A percentile compares a stretch with the other conserved stretches of the same genome.
These are phyloP conservation scores for Zaprionus bogoriensis DNA, from an alignment of 2,888 invertebrate species.

Conservation along the genomic window DNA sequence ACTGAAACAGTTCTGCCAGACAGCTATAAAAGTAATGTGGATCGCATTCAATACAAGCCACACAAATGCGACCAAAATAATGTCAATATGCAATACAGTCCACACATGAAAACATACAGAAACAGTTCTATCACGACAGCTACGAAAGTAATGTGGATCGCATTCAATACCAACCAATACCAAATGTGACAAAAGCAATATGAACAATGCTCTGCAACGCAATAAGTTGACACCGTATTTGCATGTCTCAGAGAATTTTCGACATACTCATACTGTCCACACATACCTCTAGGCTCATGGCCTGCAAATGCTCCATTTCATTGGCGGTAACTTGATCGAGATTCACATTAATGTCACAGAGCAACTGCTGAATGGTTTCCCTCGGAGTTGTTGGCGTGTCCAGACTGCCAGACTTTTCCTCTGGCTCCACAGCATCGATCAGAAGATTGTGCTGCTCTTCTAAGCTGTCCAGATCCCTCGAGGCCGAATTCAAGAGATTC, in stretches of 20 bases:
- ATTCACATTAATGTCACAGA: slow-evolving; percentile 78
- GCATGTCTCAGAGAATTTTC: too few relatives aligned
- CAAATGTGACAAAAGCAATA: not conserved
- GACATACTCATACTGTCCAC: too few relatives aligned
- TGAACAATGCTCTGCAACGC: not conserved
- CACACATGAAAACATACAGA: too few relatives aligned
- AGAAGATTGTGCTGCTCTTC: slow-evolving; percentile 41
- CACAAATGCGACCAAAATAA: not conserved
- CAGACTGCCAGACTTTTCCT: not conserved
- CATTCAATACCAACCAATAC: slow-evolving; percentile 7
- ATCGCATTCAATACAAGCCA: slow-evolving; percentile 3
- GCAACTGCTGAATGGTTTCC: slow-evolving; percentile 71
- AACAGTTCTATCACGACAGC: too few relatives aligned
- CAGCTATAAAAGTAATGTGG: not conserved
- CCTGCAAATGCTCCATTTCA: slow-evolving; percentile 72
- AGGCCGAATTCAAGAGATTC: slow-evolving; percentile 49
- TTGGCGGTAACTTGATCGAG: slow-evolving; percentile 66
- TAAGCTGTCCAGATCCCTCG: slow-evolving; percentile 38
- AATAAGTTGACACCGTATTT: too few relatives aligned
- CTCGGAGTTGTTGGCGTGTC: not conserved
- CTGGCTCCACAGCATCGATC: slow-evolving; percentile 13
- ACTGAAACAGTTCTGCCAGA: too few relatives aligned
- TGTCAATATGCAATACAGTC: too few relatives aligned
- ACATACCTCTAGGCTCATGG: slow-evolving; percentile 68
- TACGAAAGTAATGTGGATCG: not conserved